Evolutionary conservation across 2,888 invertebrate species (phyloP).

Genomic region (Tiphia femorata): DNA sequence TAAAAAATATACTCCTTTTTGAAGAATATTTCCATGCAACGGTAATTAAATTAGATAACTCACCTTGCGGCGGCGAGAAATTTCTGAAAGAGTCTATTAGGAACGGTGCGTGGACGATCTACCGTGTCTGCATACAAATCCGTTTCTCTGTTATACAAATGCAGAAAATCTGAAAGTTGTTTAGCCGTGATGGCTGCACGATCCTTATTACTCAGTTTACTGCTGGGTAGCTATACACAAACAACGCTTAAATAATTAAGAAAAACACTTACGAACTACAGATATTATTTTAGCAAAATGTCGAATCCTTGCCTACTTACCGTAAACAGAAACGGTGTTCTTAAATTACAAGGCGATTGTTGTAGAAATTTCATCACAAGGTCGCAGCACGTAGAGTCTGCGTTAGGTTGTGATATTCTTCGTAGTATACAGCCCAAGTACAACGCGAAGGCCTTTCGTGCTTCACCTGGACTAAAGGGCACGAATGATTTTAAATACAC

Average conservation of each 20-base stretch:
- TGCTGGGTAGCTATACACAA: constrained; percentile 74
- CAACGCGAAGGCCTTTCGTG: constrained; percentile 82
- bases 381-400: constrained; percentile 70
- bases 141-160: constrained; percentile 86
- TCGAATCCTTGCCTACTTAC: too few species aligned
- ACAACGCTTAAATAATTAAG: constrained; percentile 9
- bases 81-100: constrained; percentile 72
- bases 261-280: constrained; percentile 4
- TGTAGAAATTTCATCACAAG: constrained; percentile 83
- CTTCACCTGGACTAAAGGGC: constrained; percentile 71
- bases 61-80: constrained; percentile 75
- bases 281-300: constrained; percentile 1
- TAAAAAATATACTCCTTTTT: too few species aligned
- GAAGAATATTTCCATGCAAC: too few species aligned
- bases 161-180: constrained; percentile 86
- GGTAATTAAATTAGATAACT: too few species aligned
- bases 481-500: constrained; percentile 1
- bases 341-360: constrained; percentile 78
- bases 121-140: constrained; percentile 81
- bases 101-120: constrained; percentile 75
- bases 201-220: constrained; percentile 83
- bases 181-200: constrained; percentile 87
- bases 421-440: constrained; percentile 82
- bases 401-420: constrained; percentile 73
- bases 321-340: constrained; percentile 77